phyloP scores from a whole-genome alignment of 2,888 invertebrate species.

The Zele albiditarsus region DNA sequence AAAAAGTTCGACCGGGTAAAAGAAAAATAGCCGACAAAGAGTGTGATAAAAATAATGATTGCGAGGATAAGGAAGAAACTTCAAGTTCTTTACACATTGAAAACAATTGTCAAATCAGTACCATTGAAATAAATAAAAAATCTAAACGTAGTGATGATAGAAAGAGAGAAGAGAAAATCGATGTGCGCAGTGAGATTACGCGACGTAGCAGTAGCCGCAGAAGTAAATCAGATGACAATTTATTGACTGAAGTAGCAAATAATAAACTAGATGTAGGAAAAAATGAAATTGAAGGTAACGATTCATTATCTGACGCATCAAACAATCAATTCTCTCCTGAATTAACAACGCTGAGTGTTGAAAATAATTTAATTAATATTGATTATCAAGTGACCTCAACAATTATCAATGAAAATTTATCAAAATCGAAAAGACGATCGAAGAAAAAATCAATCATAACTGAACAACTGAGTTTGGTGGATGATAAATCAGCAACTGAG shows the following conservation, averaged over 20 bases:
- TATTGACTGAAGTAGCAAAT: not conserved
- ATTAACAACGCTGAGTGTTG: too few relatives aligned
- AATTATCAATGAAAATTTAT: slow-evolving; percentile 12
- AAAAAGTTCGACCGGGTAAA: slow-evolving; percentile 50
- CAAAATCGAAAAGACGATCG: slow-evolving; percentile 49
- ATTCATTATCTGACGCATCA: not conserved
- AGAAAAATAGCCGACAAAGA: slow-evolving; percentile 55
- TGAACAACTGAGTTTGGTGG: slow-evolving; percentile 46
- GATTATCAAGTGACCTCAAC: not conserved
- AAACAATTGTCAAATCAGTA: slow-evolving; percentile 25
- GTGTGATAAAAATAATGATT: slow-evolving; percentile 27
- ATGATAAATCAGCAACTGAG: slow-evolving; percentile 39
- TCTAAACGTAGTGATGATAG: slow-evolving; percentile 39
- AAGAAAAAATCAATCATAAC: slow-evolving; percentile 53
- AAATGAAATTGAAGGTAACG: not conserved
- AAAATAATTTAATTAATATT: not conserved
- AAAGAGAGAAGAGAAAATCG: slow-evolving; percentile 24
- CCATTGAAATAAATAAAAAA: slow-evolving; percentile 43
- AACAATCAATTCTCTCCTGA: not conserved
- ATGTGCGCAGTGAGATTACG: not conserved
- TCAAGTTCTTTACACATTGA: not conserved
- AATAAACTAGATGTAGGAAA: not conserved
- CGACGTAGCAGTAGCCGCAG: not conserved
- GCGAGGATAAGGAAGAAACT: not conserved
- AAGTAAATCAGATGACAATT: slow-evolving; percentile 1